Evolutionary conservation across 2,797 vertebrate species (phyloP), one percentile per base, ranked within the genome.

Genomic region (Lagodon rhomboides): DNA sequence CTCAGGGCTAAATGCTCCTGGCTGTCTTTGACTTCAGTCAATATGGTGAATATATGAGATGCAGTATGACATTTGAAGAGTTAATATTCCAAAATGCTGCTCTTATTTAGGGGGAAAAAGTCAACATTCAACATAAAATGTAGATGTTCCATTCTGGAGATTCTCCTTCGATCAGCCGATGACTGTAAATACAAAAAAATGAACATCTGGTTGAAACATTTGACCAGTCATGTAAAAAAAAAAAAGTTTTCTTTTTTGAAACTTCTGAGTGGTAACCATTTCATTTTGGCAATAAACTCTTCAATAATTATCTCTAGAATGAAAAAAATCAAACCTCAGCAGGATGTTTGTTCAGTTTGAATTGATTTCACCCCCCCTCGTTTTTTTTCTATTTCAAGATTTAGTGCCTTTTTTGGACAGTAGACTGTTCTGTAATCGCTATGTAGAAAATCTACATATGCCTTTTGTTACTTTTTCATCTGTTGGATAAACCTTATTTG

Each of bases 331-430:
- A 77, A 87, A 92, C 84, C 74, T 92, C 88, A 88, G 87, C 92
- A 88, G 89, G 90, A 93, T 63, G 79, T 85, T 87, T 91, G 88
- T 93, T 94, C 87, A 82, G 80, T 90, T 92, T 90, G 83, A 97
- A 93, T 93, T 84, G 60, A 75, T 83, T 71, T 53, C 80, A 82
- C 67, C 76, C 66, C 74, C 58, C 95, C 93, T 96, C 9, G 43
- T 87, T 96, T 96, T 38, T 96, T 95, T 96, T 97, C 97, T 96
- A 96, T 97, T 94, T 98, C 96, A 97, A 96, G 96, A 98, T 98
- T 95, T 98, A 99, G 98, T 99, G 97, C 98, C 98, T 99, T 99
- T 94, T 96, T 98, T 99, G 97, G 97, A 99, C 97, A 95, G 97
- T 98, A 98, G 98, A 99, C 98, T 99, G 97, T 99, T 98, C 97